These are phyloP conservation scores for Hyles vespertilio DNA, from an alignment of 1,140 invertebrate species.

Conservation along the genomic window DNA sequence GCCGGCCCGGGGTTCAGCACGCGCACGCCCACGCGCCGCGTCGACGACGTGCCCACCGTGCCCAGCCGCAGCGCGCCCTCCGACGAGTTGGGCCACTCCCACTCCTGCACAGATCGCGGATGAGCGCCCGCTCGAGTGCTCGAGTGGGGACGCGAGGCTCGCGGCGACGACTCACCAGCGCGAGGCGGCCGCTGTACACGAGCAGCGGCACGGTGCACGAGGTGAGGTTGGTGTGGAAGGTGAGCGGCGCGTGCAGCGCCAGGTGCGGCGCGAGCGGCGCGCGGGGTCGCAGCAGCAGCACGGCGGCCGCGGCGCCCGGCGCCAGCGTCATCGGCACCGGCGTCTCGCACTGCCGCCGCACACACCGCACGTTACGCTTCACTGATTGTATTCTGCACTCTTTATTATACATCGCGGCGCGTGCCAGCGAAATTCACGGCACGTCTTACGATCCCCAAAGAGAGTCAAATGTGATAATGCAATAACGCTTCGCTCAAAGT, in stretches of 20 bases:
- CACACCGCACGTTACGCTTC: no score
- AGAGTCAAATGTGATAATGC: no score
- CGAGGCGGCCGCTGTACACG: conserved; percentile 48
- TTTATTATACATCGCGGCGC: no score
- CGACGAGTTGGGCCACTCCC: conserved; percentile 44
- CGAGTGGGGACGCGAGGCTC: not conserved
- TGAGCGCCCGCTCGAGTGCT: not conserved
- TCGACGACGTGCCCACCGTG: conserved; percentile 42
- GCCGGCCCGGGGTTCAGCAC: conserved; percentile 44
- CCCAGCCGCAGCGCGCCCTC: conserved; percentile 45
- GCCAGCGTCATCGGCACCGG: conserved; percentile 20
- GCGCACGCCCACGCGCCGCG: conserved; percentile 39
- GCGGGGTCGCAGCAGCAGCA: conserved; percentile 14
- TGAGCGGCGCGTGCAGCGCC: conserved; percentile 33
- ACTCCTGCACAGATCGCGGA: conserved; percentile 31
- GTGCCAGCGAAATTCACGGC: no score
- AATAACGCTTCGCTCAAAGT: no score
- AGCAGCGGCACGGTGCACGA: conserved; percentile 44
- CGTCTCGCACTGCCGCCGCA: conserved; percentile 17
- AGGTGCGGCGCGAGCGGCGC: conserved; percentile 2
- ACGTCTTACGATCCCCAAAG: no score
- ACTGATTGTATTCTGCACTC: no score
- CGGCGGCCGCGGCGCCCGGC: conserved; percentile 13
- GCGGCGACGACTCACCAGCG: conserved; percentile 33
- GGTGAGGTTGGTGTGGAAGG: conserved; percentile 50